phyloP scores from a whole-genome alignment of 2,113 vertebrate genomes.

The Poeciliopsis occidentalis region DNA sequence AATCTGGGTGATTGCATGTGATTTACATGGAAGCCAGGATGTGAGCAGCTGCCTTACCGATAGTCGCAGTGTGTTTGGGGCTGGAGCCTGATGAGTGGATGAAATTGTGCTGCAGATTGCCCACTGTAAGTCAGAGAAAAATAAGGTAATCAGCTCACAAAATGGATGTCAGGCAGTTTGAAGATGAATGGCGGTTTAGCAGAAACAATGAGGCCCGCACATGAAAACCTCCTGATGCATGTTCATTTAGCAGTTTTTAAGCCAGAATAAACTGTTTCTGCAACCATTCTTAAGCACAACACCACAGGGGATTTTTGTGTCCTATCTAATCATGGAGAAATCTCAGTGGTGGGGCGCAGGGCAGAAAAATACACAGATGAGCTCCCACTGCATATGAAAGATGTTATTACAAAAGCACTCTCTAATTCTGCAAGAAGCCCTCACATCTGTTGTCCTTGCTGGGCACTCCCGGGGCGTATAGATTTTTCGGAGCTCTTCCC shows the following conservation, averaged over 20 bases:
- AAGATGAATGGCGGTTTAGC: conserved; percentile 11
- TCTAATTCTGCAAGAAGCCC: conserved; percentile 40
- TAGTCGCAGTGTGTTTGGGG: conserved; percentile 86
- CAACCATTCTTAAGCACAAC: conserved; percentile 14
- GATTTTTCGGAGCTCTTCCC: conserved; percentile 86
- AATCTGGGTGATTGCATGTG: conserved; percentile 44
- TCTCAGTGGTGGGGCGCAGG: neutral
- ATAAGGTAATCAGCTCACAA: conserved; percentile 59
- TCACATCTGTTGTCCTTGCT: conserved; percentile 89
- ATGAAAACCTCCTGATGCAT: conserved; percentile 4
- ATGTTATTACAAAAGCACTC: conserved; percentile 11
- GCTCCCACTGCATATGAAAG: conserved; percentile 1
- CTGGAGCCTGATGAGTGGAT: conserved; percentile 87
- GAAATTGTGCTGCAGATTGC: conserved; percentile 89
- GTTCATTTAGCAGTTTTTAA: conserved; percentile 8
- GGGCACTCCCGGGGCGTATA: conserved; percentile 84
- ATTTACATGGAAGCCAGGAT: conserved; percentile 42
- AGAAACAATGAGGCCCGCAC: conserved; percentile 9
- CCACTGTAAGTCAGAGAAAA: conserved; percentile 81
- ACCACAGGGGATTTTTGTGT: neutral
- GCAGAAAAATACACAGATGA: neutral
- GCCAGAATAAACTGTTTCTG: neutral
- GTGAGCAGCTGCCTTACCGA: conserved; percentile 80
- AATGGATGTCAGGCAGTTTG: conserved; percentile 52
- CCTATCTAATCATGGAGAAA: conserved; percentile 10